Evolutionary conservation across 2,797 vertebrate species (phyloP).

Genomic region (Diceros bicornis): DNA sequence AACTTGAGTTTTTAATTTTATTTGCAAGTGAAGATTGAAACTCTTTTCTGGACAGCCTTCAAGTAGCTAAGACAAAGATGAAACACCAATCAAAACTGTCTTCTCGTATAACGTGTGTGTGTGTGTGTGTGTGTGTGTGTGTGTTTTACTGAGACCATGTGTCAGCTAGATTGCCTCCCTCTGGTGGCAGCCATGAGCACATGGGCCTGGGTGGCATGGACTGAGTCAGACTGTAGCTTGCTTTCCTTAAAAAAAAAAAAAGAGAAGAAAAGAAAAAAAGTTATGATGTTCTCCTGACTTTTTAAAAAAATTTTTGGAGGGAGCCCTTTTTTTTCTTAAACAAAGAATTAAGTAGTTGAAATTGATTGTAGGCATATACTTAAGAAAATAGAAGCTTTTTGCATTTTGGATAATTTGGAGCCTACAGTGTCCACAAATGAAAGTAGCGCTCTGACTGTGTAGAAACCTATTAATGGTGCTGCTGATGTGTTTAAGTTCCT

Average conservation of each 20-base stretch:
- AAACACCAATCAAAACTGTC: not conserved
- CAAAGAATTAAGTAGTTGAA: not conserved
- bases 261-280: not conserved
- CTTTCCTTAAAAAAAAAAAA: not conserved
- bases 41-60: not conserved
- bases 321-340: slow-evolving; percentile 13
- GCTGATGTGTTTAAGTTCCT: not conserved
- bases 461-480: not conserved
- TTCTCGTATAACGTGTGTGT: not conserved
- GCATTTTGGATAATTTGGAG: not conserved
- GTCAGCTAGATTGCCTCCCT: slow-evolving; percentile 75
- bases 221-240: not conserved
- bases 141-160: not conserved
- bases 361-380: not conserved
- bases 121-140: not conserved
- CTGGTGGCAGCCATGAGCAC: slow-evolving; percentile 72
- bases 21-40: not conserved
- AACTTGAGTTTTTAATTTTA: not conserved
- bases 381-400: not conserved
- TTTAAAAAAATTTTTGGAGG: not conserved
- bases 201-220: not conserved
- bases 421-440: not conserved
- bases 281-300: not conserved
- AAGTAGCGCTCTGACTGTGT: not conserved
- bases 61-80: not conserved